A percentile compares a stretch with the other conserved stretches of the same genome.
Conservation (phyloP, 2,888 invertebrate species). For the Boloria euphrosyne region DNA sequence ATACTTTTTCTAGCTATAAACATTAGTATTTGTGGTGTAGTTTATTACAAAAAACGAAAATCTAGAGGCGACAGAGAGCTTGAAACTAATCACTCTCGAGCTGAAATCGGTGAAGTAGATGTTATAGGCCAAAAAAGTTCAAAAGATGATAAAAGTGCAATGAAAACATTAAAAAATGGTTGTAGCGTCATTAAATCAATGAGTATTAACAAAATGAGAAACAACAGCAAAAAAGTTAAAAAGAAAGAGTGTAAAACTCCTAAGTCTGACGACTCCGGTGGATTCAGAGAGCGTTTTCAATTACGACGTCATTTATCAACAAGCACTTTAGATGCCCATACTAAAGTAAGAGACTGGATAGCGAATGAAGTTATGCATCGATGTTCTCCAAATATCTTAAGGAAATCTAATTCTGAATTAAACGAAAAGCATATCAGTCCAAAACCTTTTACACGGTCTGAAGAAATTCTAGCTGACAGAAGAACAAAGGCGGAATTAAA, state of each 20-base stretch:
- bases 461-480: slow-evolving; percentile 72
- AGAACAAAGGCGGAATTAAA: slow-evolving; percentile 54
- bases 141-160: slow-evolving; percentile 71
- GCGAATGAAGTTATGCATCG: slow-evolving; percentile 89
- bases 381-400: slow-evolving; percentile 85
- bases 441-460: slow-evolving; percentile 72
- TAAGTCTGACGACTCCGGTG: slow-evolving; percentile 79
- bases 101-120: slow-evolving; percentile 77
- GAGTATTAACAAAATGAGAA: slow-evolving; percentile 76
- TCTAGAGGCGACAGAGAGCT: slow-evolving; percentile 74
- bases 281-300: slow-evolving; percentile 84
- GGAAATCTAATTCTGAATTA: slow-evolving; percentile 75
- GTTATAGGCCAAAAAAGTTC: slow-evolving; percentile 73
- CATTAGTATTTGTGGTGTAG: slow-evolving; percentile 84
- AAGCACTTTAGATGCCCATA: slow-evolving; percentile 92
- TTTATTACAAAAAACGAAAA: slow-evolving; percentile 86
- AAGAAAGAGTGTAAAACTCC: slow-evolving; percentile 82
- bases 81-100: slow-evolving; percentile 73
- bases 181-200: slow-evolving; percentile 84
- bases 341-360: slow-evolving; percentile 94
- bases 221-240: slow-evolving; percentile 77
- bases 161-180: slow-evolving; percentile 75
- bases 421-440: slow-evolving; percentile 55
- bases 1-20: slow-evolving; percentile 88
- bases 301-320: slow-evolving; percentile 87